phyloP scores from a whole-genome alignment of 1,140 invertebrate genomes.

The Drosophila pandora region DNA sequence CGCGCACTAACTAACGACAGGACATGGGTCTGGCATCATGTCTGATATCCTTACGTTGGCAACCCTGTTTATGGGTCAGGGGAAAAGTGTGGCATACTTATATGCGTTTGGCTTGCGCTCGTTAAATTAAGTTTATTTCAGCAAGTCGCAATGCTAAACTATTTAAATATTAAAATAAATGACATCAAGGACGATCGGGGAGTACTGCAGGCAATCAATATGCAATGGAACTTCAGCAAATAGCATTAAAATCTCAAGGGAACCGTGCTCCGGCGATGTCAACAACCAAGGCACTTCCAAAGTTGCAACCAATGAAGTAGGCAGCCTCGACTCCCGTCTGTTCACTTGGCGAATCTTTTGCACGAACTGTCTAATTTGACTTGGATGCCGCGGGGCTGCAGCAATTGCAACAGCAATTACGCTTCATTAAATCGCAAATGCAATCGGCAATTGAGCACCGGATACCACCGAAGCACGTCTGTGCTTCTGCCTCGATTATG shows the following conservation, averaged over 20 bases:
- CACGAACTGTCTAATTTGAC: constrained; percentile 57
- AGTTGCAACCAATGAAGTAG: no score
- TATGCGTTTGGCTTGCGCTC: constrained; percentile 20
- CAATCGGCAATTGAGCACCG: constrained; percentile 56
- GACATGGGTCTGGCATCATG: constrained; percentile 49
- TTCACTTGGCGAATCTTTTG: constrained; percentile 13
- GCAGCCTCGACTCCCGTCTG: no score
- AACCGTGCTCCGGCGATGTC: constrained; percentile 3
- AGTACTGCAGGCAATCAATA: constrained; percentile 11
- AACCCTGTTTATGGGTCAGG: constrained; percentile 34
- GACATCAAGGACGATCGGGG: constrained; percentile 21
- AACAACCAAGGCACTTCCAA: constrained; percentile 35
- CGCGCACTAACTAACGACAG: constrained; percentile 33
- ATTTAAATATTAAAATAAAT: constrained; percentile 52
- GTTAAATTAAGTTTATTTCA: constrained; percentile 5
- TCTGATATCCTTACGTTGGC: constrained; percentile 26
- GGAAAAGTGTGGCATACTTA: constrained; percentile 21
- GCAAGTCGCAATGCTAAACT: constrained; percentile 10
- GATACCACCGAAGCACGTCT: constrained; percentile 39
- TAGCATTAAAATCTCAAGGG: constrained; percentile 6
- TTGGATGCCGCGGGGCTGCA: constrained; percentile 34
- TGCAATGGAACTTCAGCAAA: constrained; percentile 11
- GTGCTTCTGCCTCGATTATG: constrained; percentile 59
- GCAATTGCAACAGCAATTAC: constrained; percentile 61
- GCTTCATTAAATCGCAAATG: constrained; percentile 78